Base-by-base conservation (phyloP, 2,888 invertebrate genomes). In the Thera britannica region DNA sequence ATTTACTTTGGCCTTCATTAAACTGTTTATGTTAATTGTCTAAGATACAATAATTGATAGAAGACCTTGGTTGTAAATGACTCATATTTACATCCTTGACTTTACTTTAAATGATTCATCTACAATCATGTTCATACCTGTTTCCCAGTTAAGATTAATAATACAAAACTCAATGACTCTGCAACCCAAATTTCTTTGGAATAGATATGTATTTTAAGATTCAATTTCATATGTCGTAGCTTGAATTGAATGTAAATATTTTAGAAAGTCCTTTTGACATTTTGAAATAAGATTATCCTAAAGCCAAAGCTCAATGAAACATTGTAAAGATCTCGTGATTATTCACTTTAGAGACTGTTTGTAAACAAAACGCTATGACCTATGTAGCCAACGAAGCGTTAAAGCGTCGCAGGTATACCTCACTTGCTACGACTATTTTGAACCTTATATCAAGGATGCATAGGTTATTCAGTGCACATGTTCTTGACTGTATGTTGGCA, bases 341-440 rank as follows among this genome's bases (percentile, higher is more conserved):
- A 44, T 52, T 58, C 52, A 54, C 62, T 51, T 63, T 7, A 52
- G 52, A 11, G 52, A 54, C 7, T 65, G 59, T 65, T 71, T 66
- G 70, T 69, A 66, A 66, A 73, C 68, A 71, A 62, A 68, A 63
- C 60, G 23, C 46, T 62, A 23, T 55, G 68, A 62, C 70, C 61
- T 66, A 64, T 55, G 62, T 65, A 55, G 35, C 55, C 51, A 63
- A 41, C 57, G 52, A 62, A 36, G 64, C 70, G 61, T 67, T 57
- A 49, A 62, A 68, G 36, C 61, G 46, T 46, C 23, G 54, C 59
- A 71, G 55, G 65, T 52, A 72, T 64, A 58, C 48, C 56, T 41
- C n/a, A 60, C 38, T 57, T 36, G 23, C 35, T 12, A 48, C 23
- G 56, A 41, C 65, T 35, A 64, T 60, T 67, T 61, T 65, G 55